phyloP scores from a whole-genome alignment of 1,140 invertebrate species.

The Drusus annulatus region DNA sequence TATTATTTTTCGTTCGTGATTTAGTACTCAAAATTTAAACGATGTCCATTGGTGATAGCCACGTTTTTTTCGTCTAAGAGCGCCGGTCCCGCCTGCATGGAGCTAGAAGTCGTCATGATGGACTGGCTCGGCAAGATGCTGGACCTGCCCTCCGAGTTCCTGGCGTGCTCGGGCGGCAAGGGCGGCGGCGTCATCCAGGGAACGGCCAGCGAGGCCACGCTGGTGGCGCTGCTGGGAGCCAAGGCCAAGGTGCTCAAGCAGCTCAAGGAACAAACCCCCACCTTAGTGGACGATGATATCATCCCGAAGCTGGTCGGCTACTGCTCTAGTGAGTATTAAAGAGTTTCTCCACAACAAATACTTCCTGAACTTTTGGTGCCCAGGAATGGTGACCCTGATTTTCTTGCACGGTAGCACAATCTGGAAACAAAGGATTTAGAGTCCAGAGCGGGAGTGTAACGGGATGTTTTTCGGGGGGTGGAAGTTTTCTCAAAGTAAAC shows the following conservation, averaged over 20 bases:
- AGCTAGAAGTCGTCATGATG: constrained; percentile 97
- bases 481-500: too few species aligned
- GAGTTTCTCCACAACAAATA: constrained; percentile 41
- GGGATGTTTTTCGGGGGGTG: too few species aligned
- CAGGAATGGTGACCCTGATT: not conserved
- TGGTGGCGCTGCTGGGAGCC: constrained; percentile 92
- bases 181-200: constrained; percentile 96
- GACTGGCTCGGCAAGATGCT: constrained; percentile 98
- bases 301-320: constrained; percentile 92
- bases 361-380: not conserved
- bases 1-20: too few species aligned
- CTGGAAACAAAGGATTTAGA: not conserved
- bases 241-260: constrained; percentile 83
- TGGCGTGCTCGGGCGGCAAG: constrained; percentile 85
- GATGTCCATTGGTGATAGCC: too few species aligned
- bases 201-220: constrained; percentile 89
- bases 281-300: constrained; percentile 88
- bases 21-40: too few species aligned
- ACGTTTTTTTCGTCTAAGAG: constrained; percentile 74
- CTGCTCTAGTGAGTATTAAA: constrained; percentile 74
- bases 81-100: constrained; percentile 96
- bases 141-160: constrained; percentile 88
- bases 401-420: not conserved
- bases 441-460: not conserved
- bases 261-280: constrained; percentile 80